A percentile compares a stretch with the other conserved stretches of the same genome.
Evolutionary conservation across 2,113 vertebrate genomes (phyloP).

Genomic region (Cygnus atratus): DNA sequence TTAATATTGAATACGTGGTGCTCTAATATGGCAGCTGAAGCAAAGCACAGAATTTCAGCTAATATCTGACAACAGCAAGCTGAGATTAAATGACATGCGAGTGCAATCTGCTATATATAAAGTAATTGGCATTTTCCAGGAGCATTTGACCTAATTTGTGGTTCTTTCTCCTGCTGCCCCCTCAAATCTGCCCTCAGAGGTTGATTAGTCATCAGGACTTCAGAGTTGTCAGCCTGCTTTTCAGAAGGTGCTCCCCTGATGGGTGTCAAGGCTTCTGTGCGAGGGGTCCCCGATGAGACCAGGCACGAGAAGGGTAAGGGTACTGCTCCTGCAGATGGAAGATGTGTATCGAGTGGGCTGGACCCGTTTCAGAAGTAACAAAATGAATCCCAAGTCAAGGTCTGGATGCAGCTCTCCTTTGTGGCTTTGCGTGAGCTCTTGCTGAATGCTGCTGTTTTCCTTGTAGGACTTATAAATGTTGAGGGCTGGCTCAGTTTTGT

Average conservation of each 20-base stretch:
- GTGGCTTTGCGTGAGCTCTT: not conserved
- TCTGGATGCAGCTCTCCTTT: not conserved
- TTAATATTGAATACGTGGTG: slow-evolving; percentile 44
- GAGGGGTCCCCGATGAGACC: rapidly evolving
- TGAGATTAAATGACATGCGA: slow-evolving; percentile 17
- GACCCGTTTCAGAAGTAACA: rapidly evolving
- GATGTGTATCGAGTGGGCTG: rapidly evolving
- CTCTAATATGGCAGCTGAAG: not conserved
- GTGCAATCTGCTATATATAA: slow-evolving; percentile 16
- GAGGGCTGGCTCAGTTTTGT: not conserved
- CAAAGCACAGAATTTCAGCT: slow-evolving; percentile 28
- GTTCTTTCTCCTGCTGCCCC: not conserved
- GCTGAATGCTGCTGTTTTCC: not conserved
- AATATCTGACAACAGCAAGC: slow-evolving; percentile 32
- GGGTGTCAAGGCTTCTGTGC: not conserved
- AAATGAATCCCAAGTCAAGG: not conserved
- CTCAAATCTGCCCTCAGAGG: not conserved
- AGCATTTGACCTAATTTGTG: slow-evolving; percentile 36
- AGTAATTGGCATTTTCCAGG: slow-evolving; percentile 40
- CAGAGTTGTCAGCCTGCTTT: not conserved
- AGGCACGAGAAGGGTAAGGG: rapidly evolving
- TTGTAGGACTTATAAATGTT: rapidly evolving
- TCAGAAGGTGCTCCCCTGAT: not conserved
- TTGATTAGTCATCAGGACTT: not conserved
- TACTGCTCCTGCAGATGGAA: not conserved